These are phyloP conservation scores for Galerucella calmariensis DNA, from an alignment of 2,888 invertebrate species.

Conservation along the genomic window DNA sequence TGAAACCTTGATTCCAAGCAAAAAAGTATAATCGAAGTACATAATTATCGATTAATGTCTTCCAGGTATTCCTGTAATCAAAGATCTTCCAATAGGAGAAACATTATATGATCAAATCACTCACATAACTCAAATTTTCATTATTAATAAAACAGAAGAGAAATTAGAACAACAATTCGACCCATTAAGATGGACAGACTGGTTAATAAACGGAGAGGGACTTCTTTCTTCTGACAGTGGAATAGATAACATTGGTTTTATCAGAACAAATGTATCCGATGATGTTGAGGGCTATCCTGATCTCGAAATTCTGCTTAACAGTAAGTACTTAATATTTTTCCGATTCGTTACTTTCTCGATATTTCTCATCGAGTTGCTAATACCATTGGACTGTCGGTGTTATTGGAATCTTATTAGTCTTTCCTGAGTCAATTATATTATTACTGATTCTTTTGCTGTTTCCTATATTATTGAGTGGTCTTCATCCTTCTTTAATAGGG, in stretches of 20 bases:
- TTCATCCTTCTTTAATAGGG: no score
- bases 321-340: slow-evolving; percentile 26
- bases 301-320: slow-evolving; percentile 71
- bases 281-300: slow-evolving; percentile 70
- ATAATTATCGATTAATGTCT: not conserved
- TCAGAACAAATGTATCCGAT: slow-evolving; percentile 68
- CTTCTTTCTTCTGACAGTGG: slow-evolving; percentile 69
- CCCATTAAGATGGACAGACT: slow-evolving; percentile 24
- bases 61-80: slow-evolving; percentile 68
- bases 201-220: slow-evolving; percentile 57
- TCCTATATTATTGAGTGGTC: no score
- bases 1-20: no score
- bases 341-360: no score
- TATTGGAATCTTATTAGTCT: no score
- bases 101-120: slow-evolving; percentile 77
- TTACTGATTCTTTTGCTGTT: no score
- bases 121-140: slow-evolving; percentile 70
- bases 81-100: slow-evolving; percentile 75
- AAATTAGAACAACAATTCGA: slow-evolving; percentile 55
- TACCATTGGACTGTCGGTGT: no score
- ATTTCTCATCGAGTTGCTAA: no score
- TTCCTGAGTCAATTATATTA: no score
- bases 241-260: slow-evolving; percentile 68
- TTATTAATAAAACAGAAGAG: slow-evolving; percentile 64
- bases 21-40: no score